Evolutionary conservation across 2,888 invertebrate species (phyloP).

Genomic region (Hololepta plana): DNA sequence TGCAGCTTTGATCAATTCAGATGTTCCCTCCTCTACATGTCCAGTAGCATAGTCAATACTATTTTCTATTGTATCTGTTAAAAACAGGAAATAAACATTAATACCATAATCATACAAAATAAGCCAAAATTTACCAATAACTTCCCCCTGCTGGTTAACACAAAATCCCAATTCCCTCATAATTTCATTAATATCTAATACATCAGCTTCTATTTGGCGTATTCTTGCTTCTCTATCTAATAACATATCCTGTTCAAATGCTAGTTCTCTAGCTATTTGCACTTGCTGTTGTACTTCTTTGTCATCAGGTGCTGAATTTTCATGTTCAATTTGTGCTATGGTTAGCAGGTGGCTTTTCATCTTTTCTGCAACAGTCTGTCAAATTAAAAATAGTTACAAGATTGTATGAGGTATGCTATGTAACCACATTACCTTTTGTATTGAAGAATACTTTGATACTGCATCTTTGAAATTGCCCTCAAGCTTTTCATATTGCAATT

Average conservation of each 20-base stretch:
- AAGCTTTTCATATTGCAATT: slow-evolving; percentile 66
- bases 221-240: slow-evolving; percentile 66
- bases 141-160: slow-evolving; percentile 52
- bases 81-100: slow-evolving; percentile 8
- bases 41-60: slow-evolving; percentile 58
- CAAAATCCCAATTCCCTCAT: slow-evolving; percentile 57
- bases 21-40: slow-evolving; percentile 61
- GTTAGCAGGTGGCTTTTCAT: slow-evolving; percentile 42
- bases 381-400: slow-evolving; percentile 5
- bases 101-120: slow-evolving; percentile 2
- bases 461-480: slow-evolving; percentile 69
- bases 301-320: slow-evolving; percentile 13
- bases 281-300: slow-evolving; percentile 25
- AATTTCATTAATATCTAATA: slow-evolving; percentile 68
- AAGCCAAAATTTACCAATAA: slow-evolving; percentile 39
- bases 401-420: neutral
- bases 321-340: slow-evolving; percentile 21
- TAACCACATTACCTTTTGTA: slow-evolving; percentile 50
- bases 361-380: slow-evolving; percentile 45
- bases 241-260: slow-evolving; percentile 65
- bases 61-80: slow-evolving; percentile 68
- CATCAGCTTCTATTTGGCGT: slow-evolving; percentile 61
- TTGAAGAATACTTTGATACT: slow-evolving; percentile 53
- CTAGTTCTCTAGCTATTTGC: slow-evolving; percentile 36
- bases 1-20: slow-evolving; percentile 65